Conservation (phyloP, 1,140 invertebrate species). For the Parasteatoda tepidariorum region DNA sequence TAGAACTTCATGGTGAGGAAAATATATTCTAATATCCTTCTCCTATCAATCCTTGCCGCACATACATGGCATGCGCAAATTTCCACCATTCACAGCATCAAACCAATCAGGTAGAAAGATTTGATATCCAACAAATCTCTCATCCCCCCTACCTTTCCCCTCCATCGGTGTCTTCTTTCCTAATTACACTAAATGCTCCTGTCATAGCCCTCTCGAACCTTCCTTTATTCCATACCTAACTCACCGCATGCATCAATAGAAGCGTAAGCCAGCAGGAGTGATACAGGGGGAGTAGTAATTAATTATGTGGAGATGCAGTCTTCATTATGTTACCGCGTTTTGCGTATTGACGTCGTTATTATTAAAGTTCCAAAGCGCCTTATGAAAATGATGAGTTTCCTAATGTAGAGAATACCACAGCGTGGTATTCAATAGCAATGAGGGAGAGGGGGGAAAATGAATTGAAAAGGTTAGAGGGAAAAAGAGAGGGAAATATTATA, state of each 20-base stretch:
- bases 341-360: slow-evolving; percentile 54
- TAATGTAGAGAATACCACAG: neutral
- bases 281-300: slow-evolving; percentile 32
- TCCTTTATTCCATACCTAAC: neutral
- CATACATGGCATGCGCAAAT: slow-evolving; percentile 50
- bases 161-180: slow-evolving; percentile 48
- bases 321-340: slow-evolving; percentile 59
- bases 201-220: neutral
- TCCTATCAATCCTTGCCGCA: neutral
- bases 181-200: slow-evolving; percentile 57
- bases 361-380: slow-evolving; percentile 58
- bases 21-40: slow-evolving; percentile 21
- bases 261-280: neutral
- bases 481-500: slow-evolving; percentile 20
- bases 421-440: neutral
- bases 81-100: slow-evolving; percentile 47
- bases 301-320: slow-evolving; percentile 50
- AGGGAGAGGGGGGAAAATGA: slow-evolving; percentile 5
- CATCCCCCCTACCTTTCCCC: neutral
- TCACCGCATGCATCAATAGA: neutral
- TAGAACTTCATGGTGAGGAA: neutral
- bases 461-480: neutral
- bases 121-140: slow-evolving; percentile 29
- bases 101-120: slow-evolving; percentile 54
- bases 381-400: slow-evolving; percentile 32